Evolutionary conservation across 2,888 invertebrate species (phyloP).

Genomic region (Conus canariensis): DNA sequence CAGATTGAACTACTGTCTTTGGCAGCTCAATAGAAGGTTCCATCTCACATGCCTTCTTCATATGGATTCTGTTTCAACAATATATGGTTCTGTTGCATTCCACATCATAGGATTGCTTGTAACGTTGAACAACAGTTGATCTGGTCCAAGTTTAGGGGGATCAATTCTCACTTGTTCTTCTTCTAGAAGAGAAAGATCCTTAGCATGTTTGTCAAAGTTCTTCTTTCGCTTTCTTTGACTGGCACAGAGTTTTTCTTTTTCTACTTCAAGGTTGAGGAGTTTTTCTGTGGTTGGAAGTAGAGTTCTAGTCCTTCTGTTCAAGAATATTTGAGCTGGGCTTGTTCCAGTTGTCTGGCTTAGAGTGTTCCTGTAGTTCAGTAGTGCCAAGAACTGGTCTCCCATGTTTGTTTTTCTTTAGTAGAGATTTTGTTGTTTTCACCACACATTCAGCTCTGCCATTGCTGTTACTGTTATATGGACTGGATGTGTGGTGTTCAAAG

Average conservation of each 20-base stretch:
- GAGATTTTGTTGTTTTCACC: background rate
- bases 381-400: conserved; percentile 12
- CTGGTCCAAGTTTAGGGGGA: background rate
- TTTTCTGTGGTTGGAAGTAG: conserved; percentile 33
- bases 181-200: background rate
- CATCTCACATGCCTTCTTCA: background rate
- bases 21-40: background rate
- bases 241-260: background rate
- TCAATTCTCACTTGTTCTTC: background rate
- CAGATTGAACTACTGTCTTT: background rate
- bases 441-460: conserved; percentile 35
- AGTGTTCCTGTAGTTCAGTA: conserved; percentile 45
- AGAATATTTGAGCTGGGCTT: conserved; percentile 48
- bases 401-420: conserved; percentile 43
- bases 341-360: conserved; percentile 46
- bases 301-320: conserved; percentile 43
- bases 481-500: conserved; percentile 45
- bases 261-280: background rate
- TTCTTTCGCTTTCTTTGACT: background rate
- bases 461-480: conserved; percentile 46
- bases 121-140: background rate
- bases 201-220: background rate
- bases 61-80: background rate
- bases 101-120: too few species aligned
- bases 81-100: background rate